Base-by-base conservation (phyloP, 2,888 invertebrate genomes). In the Nymphalis polychloros region DNA sequence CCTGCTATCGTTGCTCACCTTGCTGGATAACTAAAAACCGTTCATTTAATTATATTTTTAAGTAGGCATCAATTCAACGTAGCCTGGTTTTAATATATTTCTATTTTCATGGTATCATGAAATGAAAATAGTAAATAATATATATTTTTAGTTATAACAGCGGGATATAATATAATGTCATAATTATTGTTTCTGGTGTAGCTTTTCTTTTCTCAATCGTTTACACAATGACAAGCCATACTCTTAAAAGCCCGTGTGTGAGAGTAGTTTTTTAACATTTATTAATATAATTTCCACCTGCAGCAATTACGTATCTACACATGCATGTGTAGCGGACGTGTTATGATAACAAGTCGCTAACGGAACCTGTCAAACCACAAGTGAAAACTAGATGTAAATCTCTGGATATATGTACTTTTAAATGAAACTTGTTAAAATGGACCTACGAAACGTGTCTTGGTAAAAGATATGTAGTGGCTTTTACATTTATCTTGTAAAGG, bases 341-440 rank as follows among this genome's bases (percentile, higher is more conserved):
- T 77, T 82, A 83, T 81, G 79, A 77, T 77, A 78, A 79, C 77
- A 70, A 81, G 80, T 79, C 76, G 78, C 82, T 78, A 76, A 78
- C 74, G 76, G 76, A 84, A 82, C 81, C 76, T 73, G 85, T 82
- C 84, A 82, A 77, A 79, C 76, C 76, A 77, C 70, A 73, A 81
- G 82, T 80, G 85, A 84, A 65, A 86, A 86, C 84, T 82, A 81
- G 76, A 78, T 76, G 76, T 76, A 77, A 74, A 75, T 81, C 80
- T 81, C 79, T 73, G 75, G 62, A 59, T 52, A 69, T 62, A n/a
- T n/a, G n/a, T n/a, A 73, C 61, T 53, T 72, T 70, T 63, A 65
- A 60, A 61, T 52, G 61, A 50, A 65, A 71, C 67, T 67, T 41
- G 70, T 70, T 70, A 66, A 53, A 64, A 62, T 48, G 52, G n/a